These are phyloP conservation scores for Gambusia affinis DNA, from an alignment of 2,113 vertebrate genomes.

Conservation along the genomic window DNA sequence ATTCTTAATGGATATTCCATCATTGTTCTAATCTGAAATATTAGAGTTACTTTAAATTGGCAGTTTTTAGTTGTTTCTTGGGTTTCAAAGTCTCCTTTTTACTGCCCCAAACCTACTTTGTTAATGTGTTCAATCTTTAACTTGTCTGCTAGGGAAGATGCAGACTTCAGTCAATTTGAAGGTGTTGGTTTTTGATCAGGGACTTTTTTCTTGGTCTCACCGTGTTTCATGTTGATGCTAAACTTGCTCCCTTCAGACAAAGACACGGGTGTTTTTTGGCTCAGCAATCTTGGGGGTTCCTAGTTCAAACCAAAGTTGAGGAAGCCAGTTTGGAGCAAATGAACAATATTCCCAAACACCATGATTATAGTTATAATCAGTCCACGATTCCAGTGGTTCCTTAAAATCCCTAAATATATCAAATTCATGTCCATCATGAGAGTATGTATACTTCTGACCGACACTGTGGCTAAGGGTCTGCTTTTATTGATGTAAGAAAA, in stretches of 20 bases:
- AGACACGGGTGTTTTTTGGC: background rate
- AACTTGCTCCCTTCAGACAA: no score
- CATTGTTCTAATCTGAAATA: background rate
- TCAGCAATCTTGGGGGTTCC: background rate
- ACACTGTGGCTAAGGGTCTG: conserved; percentile 45
- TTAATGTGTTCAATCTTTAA: background rate
- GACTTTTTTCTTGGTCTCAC: no score
- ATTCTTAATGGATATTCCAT: background rate
- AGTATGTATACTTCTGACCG: conserved; percentile 21
- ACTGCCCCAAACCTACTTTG: background rate
- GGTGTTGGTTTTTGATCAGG: no score
- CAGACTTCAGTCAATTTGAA: background rate
- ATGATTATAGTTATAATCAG: background rate
- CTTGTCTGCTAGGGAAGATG: background rate
- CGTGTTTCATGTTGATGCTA: no score
- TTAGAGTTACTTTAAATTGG: background rate
- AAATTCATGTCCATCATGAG: background rate
- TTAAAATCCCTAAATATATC: background rate
- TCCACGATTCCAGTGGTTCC: background rate
- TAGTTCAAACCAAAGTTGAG: no score
- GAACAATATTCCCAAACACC: no score
- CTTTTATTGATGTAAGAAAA: conserved; percentile 53
- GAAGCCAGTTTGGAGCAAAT: no score
- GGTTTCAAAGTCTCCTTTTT: background rate
- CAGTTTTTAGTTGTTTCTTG: background rate